Conservation (phyloP, 2,113 vertebrate genomes). For the Sebastes schlegelii region DNA sequence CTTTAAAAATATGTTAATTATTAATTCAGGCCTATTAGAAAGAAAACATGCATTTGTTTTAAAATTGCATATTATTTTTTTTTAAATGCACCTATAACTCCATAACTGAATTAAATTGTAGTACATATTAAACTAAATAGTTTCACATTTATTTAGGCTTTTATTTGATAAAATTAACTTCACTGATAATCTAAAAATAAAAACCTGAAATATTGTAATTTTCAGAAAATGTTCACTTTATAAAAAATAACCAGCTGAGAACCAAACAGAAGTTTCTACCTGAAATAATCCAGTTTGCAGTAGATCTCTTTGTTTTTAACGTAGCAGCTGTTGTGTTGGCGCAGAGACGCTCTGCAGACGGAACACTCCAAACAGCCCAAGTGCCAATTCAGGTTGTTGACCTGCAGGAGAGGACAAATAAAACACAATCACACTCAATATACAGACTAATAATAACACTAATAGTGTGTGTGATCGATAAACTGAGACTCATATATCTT, state of each 20-base stretch:
- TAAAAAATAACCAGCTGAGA: not conserved
- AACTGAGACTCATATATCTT: not conserved
- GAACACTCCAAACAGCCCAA: constrained; percentile 93
- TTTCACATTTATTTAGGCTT: not conserved
- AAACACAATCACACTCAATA: not conserved
- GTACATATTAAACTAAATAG: not conserved
- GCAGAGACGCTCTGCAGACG: constrained; percentile 92
- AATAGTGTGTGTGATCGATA: not conserved
- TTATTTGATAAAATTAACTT: not conserved
- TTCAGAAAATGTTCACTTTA: not conserved
- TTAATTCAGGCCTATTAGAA: not conserved
- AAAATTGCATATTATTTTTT: not conserved
- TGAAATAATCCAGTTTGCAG: constrained; percentile 98
- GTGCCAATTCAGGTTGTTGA: constrained; percentile 96
- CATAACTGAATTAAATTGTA: not conserved
- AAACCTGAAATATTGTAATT: not conserved
- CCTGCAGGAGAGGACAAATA: constrained; percentile 76
- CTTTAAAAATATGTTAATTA: not conserved
- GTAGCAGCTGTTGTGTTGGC: constrained; percentile 95
- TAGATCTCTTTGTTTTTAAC: constrained; percentile 96
- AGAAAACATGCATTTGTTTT: not conserved
- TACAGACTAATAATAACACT: not conserved
- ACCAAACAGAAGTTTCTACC: constrained; percentile 80
- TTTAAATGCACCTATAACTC: not conserved
- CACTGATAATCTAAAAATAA: not conserved